Evolutionary conservation across 2,113 vertebrate genomes (phyloP).

Genomic region (Genyomyrus donnyi): DNA sequence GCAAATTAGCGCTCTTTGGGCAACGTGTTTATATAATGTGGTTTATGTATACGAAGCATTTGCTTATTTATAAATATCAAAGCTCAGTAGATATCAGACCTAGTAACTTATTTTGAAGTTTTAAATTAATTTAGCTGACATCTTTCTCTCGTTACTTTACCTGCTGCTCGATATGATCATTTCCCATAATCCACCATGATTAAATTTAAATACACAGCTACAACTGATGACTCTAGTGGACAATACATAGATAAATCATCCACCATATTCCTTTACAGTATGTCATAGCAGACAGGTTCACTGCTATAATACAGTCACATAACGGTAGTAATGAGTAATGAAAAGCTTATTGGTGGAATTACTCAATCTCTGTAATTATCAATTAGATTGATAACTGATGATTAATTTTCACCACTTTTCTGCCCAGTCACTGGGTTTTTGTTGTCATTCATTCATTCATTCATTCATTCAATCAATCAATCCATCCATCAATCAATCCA

Average conservation of each 20-base stretch:
- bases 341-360: neutral
- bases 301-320: neutral
- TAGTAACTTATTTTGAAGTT: neutral
- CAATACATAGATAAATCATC: neutral
- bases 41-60: neutral
- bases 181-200: neutral
- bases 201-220: neutral
- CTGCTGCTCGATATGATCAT: neutral
- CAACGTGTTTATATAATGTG: neutral
- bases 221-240: neutral
- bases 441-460: neutral
- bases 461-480: neutral
- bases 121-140: neutral
- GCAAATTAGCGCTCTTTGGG: neutral
- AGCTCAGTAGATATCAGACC: neutral
- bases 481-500: neutral
- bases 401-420: neutral
- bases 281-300: neutral
- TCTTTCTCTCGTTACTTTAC: neutral
- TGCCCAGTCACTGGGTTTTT: neutral
- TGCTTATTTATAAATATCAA: neutral
- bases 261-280: neutral
- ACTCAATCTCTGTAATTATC: neutral
- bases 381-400: too few relatives aligned
- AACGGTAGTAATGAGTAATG: neutral